Conservation (phyloP, 1,140 invertebrate species). For the Leptopilina clavipes region DNA sequence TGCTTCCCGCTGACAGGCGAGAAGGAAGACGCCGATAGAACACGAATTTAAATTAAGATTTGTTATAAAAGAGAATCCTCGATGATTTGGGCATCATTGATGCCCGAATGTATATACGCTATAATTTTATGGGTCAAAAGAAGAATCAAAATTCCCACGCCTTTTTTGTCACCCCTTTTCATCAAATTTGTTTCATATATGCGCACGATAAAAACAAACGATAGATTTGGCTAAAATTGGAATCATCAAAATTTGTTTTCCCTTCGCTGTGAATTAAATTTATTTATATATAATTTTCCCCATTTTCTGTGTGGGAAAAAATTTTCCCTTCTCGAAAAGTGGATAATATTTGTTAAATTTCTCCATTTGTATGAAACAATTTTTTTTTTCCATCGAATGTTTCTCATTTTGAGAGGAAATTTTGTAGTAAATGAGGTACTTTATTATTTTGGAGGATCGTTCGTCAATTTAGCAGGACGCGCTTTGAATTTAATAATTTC, state of each 20-base stretch:
- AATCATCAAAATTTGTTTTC: too few species aligned
- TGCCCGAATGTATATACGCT: slow-evolving; percentile 27
- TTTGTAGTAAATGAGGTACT: slow-evolving; percentile 6
- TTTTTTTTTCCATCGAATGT: not conserved
- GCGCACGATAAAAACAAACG: too few species aligned
- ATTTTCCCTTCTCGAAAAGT: too few species aligned
- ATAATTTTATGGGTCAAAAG: slow-evolving; percentile 29
- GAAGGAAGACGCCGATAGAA: slow-evolving; percentile 33
- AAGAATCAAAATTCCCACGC: slow-evolving; percentile 32
- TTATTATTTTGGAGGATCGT: slow-evolving; percentile 29
- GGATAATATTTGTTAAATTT: too few species aligned
- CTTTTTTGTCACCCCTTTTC: not conserved
- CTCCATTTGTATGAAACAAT: too few species aligned
- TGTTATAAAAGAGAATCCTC: slow-evolving; percentile 25
- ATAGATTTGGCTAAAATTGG: too few species aligned
- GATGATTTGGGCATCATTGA: slow-evolving; percentile 27
- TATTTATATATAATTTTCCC: too few species aligned
- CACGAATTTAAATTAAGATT: slow-evolving; percentile 35
- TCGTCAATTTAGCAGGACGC: slow-evolving; percentile 26
- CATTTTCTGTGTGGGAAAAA: too few species aligned
- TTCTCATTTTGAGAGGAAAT: slow-evolving; percentile 18
- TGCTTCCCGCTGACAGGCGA: slow-evolving; percentile 33
- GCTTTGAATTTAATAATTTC: slow-evolving; percentile 20
- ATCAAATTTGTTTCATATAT: slow-evolving; percentile 21
- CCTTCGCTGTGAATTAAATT: too few species aligned